phyloP scores from a whole-genome alignment of 2,797 vertebrate genomes.

The Myotis vivesi region DNA sequence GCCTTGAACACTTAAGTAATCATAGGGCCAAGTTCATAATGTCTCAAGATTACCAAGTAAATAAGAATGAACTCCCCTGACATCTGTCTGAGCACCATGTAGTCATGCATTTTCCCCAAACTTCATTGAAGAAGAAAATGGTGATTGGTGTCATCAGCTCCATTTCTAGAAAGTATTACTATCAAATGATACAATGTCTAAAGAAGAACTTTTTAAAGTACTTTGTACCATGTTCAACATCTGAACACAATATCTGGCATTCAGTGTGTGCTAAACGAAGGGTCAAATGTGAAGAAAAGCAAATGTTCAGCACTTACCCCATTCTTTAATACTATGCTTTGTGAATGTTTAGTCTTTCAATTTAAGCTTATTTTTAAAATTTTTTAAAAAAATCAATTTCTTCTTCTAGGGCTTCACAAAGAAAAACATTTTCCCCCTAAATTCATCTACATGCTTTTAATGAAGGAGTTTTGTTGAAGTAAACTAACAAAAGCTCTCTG shows the following conservation, averaged over 20 bases:
- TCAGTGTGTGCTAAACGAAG: neutral
- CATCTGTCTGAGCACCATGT: neutral
- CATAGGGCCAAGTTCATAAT: neutral
- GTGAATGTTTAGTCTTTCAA: neutral
- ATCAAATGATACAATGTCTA: neutral
- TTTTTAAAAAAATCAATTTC: neutral
- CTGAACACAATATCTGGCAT: neutral
- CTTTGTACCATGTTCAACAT: neutral
- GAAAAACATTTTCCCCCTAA: conserved; percentile 59
- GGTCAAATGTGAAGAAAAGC: neutral
- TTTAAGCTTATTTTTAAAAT: neutral
- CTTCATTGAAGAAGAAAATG: neutral
- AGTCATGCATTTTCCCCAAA: neutral
- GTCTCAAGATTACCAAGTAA: neutral
- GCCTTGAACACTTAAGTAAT: neutral
- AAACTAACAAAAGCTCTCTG: conserved; percentile 48
- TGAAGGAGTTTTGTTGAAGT: conserved; percentile 62
- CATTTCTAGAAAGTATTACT: neutral
- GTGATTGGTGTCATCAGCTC: neutral
- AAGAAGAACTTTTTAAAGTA: neutral
- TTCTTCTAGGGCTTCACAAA: neutral
- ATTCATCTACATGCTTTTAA: conserved; percentile 65
- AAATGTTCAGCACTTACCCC: neutral
- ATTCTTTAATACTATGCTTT: neutral
- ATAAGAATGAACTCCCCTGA: neutral